Evolutionary conservation across 64 coral and sea anemone genomes (phyloP), one percentile per base, ranked within the genome.

Genomic region (Trachythela sp.): DNA sequence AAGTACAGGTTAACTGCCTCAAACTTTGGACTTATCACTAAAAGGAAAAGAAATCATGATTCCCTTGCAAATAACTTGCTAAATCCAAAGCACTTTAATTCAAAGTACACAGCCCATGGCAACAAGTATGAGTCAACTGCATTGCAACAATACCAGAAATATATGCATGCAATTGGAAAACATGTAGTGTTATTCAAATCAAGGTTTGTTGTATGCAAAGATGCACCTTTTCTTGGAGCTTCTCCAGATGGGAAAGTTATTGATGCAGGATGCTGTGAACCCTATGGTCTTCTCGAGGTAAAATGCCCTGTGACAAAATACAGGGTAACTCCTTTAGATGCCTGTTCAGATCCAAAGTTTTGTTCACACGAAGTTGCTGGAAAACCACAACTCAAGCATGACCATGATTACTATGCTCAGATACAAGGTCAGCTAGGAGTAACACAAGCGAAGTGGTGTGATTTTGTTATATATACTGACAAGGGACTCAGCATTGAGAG

Each of bases 231-330:
- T n/a, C n/a, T n/a, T n/a, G n/a, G n/a, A n/a, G n/a, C n/a, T n/a
- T n/a, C n/a, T n/a, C n/a, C n/a, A n/a, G n/a, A n/a, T n/a, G n/a
- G n/a, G n/a, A n/a, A n/a, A n/a, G n/a, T n/a, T n/a, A 83, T 87
- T 26, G 90, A 92, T 83, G 3, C 22, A 36, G 68, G 85, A 7
- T 86, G 41, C 35, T 86, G 0, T 36, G 11, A 77, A 17, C 40
- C 84, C 26, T 92, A 80, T 76, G 84, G 59, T 3, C 22, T 91
- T 1, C 6, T 86, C 8, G 90, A 91, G 71, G 18, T 91, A 5
- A 91, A 91, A 86, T 91, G 90, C 33, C 86, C 91, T 17, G 1
- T 84, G 15, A 84, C 85, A 0, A 88, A 84, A 48, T 83, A 48
- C 40, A 9, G 22, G 10, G 91, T 92, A 52, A 84, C 86, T 43